These are phyloP conservation scores for Falco columbarius DNA, from an alignment of 2,797 vertebrate species.

Conservation along the genomic window DNA sequence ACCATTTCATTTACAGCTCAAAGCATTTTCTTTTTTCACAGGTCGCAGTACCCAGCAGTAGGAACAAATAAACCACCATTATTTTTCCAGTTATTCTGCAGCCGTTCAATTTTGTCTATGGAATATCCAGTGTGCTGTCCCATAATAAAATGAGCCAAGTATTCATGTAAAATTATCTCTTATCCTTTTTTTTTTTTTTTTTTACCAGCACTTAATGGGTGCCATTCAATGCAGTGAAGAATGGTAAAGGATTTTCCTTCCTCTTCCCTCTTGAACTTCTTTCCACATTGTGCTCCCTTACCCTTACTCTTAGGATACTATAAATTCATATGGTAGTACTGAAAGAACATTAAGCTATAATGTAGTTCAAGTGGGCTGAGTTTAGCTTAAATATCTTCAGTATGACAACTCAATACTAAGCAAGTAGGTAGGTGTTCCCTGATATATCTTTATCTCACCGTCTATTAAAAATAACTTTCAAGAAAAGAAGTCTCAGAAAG, in stretches of 20 bases:
- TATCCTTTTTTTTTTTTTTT: not conserved
- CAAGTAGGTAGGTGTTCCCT: not conserved
- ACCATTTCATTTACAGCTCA: not conserved
- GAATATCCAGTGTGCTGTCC: not conserved
- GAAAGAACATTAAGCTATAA: not conserved
- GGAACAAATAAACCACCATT: not conserved
- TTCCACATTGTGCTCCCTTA: not conserved
- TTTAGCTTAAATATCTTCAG: not conserved
- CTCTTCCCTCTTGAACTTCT: not conserved
- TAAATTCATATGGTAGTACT: not conserved
- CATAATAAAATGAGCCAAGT: not conserved
- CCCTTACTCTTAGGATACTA: not conserved
- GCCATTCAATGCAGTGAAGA: not conserved
- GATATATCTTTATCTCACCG: not conserved
- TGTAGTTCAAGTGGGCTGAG: not conserved
- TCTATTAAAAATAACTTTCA: not conserved
- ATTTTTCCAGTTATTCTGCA: not conserved
- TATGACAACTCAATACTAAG: not conserved
- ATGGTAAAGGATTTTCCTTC: not conserved
- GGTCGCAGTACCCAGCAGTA: not conserved
- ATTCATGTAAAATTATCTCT: not conserved
- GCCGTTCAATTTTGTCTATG: not conserved
- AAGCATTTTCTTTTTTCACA: not conserved
- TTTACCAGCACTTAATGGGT: not conserved
- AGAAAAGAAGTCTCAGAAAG: not conserved